A percentile compares a stretch with the other conserved stretches of the same genome.
Conservation (phyloP, 2,888 invertebrate species). For the Gonocerus acuteangulatus region DNA sequence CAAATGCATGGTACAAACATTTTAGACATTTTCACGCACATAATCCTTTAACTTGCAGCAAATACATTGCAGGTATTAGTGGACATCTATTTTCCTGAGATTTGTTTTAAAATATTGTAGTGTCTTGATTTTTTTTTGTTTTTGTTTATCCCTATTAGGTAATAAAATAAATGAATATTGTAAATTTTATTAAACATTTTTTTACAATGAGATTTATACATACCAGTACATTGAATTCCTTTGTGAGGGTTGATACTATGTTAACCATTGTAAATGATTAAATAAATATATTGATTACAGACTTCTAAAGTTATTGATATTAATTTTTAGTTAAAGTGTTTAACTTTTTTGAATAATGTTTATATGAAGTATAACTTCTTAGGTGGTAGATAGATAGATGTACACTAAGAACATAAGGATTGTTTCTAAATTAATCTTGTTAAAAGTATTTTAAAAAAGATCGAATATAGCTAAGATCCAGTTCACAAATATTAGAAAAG, state of each 20-base stretch:
- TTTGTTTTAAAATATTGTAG: slow-evolving; percentile 19
- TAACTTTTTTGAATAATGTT: slow-evolving; percentile 16
- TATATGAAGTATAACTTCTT: slow-evolving; percentile 21
- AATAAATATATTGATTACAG: slow-evolving; percentile 19
- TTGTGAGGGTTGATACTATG: slow-evolving; percentile 23
- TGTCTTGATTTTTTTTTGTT: slow-evolving; percentile 14
- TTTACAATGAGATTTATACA: slow-evolving; percentile 4
- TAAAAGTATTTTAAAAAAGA: not conserved
- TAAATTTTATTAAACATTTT: slow-evolving; percentile 17
- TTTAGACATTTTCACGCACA: slow-evolving; percentile 11
- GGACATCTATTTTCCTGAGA: slow-evolving; percentile 26
- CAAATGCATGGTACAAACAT: not conserved
- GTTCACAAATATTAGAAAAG: slow-evolving; percentile 13
- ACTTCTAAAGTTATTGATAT: slow-evolving; percentile 23
- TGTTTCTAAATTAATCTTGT: slow-evolving; percentile 20
- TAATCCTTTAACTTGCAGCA: slow-evolving; percentile 26
- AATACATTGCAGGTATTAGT: slow-evolving; percentile 21
- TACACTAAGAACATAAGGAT: slow-evolving; percentile 22
- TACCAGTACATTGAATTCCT: slow-evolving; percentile 11
- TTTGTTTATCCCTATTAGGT: slow-evolving; percentile 11
- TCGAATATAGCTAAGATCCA: slow-evolving; percentile 9
- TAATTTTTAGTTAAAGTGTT: slow-evolving; percentile 18
- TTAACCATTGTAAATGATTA: slow-evolving; percentile 22
- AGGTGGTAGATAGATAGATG: slow-evolving; percentile 23
- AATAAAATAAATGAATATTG: slow-evolving; percentile 11